These are phyloP conservation scores for Wiebesia pumilae DNA, from an alignment of 1,140 invertebrate genomes.

Conservation along the genomic window DNA sequence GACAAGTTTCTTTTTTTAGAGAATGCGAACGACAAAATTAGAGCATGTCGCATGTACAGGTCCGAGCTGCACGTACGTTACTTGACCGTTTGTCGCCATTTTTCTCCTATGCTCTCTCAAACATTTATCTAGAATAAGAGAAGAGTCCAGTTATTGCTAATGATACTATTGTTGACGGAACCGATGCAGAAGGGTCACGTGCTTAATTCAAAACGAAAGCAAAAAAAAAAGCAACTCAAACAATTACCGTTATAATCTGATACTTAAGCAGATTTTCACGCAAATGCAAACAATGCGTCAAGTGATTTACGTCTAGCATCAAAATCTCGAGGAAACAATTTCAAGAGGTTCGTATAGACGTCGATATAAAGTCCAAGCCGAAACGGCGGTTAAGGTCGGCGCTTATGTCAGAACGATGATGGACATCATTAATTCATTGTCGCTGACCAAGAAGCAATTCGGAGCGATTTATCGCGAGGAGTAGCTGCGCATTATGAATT, in stretches of 20 bases:
- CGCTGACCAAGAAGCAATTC: constrained; percentile 66
- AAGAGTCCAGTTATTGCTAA: background rate
- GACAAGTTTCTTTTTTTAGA: constrained; percentile 61
- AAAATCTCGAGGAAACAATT: background rate
- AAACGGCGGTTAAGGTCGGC: background rate
- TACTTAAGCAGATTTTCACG: background rate
- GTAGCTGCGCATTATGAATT: constrained; percentile 72
- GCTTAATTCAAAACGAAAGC: no score
- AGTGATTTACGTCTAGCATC: background rate
- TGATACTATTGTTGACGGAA: background rate
- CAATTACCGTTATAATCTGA: no score
- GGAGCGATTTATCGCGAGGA: constrained; percentile 70
- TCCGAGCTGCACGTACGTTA: constrained; percentile 51
- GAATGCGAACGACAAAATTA: constrained; percentile 65
- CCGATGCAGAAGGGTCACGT: no score
- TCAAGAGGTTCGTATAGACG: background rate
- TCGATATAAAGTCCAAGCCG: background rate
- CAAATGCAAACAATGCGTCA: background rate
- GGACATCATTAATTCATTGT: constrained; percentile 57
- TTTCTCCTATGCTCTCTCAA: background rate
- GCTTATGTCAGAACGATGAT: constrained; percentile 2
- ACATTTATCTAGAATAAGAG: background rate
- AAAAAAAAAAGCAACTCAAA: no score
- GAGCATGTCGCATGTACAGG: constrained; percentile 55
- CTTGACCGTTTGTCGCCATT: background rate